Percentiles rank a stretch among this genome's conserved stretches.
These are phyloP conservation scores for Peromyscus aztecus DNA, from an alignment of 2,797 vertebrate genomes.

Conservation along the genomic window DNA sequence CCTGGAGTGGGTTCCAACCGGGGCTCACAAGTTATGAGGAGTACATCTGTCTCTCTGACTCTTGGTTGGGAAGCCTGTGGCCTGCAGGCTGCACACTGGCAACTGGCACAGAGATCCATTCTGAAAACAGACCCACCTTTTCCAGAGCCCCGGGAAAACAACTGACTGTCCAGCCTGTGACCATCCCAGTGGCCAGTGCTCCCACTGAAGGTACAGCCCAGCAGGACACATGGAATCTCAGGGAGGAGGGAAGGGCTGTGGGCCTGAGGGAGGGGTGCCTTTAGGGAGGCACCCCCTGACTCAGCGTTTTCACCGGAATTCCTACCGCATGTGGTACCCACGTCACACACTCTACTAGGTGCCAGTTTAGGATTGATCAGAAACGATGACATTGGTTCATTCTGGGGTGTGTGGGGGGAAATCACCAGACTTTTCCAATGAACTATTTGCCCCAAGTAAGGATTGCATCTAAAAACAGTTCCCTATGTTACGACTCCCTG, in stretches of 20 bases:
- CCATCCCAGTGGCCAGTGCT: fast-evolving
- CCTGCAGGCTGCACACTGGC: background rate
- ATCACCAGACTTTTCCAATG: background rate
- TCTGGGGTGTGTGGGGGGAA: too few species aligned
- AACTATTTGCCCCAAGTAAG: background rate
- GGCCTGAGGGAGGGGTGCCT: background rate
- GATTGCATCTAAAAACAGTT: background rate
- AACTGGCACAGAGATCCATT: background rate
- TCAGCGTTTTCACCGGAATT: too few species aligned
- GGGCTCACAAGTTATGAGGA: background rate
- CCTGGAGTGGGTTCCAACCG: background rate
- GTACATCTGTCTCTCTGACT: background rate
- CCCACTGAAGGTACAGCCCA: background rate
- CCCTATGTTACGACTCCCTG: fast-evolving
- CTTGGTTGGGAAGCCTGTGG: background rate
- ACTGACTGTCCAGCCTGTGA: fast-evolving
- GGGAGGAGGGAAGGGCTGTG: background rate
- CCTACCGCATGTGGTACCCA: fast-evolving
- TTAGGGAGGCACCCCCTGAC: background rate
- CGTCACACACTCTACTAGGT: background rate
- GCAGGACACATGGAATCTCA: fast-evolving
- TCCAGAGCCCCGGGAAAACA: background rate
- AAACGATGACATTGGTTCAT: background rate
- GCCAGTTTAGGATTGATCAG: background rate
- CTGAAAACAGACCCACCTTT: background rate